Evolutionary conservation across 2,888 invertebrate species (phyloP), one percentile per base, ranked within the genome.

Genomic region (Lamellibrachia columna): DNA sequence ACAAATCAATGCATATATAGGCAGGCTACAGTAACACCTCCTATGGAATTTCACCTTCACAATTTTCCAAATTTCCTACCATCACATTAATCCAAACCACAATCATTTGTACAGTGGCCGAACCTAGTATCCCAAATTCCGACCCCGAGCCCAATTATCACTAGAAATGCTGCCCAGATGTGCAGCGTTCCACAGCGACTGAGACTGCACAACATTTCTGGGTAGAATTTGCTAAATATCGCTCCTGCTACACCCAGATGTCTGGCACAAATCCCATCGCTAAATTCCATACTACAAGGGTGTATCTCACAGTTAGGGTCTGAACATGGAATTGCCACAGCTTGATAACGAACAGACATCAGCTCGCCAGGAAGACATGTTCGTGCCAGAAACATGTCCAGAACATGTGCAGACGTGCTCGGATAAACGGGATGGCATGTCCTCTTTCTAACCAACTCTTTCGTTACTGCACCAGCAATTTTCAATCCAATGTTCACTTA

Each of bases 321-420:
- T 75, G 75, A 75, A 75, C 75, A 75, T 75, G 75, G 75, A 75
- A 75, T 15, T 15, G 75, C 75, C 75, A 75, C n/a, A 75, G 75
- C 22, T 75, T 75, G 75, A 75, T 75, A 75, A n/a, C 75, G n/a
- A 75, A 0, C 75, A 75, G 22, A 75, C 75, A 22, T 75, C 75
- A n/a, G 15, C 75, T 75, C 75, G 75, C 11, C 75, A 75, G 75
- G n/a, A 75, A 22, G 22, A 11, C 15, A n/a, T 40, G 40, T 40
- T 40, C 40, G 1, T 40, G 40, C 40, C 40, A 40, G 40, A 40
- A 40, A 40, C 40, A 40, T 40, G 22, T 75, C 22, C 75, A 15
- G 22, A 22, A 22, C 75, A 11, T 4, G 75, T 75, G 15, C 22
- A n/a, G 58, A 58, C 15, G 15, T 15, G 15, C 22, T 3, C 75